These are phyloP conservation scores for Centruroides sculpturatus DNA, from an alignment of 1,140 invertebrate species.

Conservation along the genomic window DNA sequence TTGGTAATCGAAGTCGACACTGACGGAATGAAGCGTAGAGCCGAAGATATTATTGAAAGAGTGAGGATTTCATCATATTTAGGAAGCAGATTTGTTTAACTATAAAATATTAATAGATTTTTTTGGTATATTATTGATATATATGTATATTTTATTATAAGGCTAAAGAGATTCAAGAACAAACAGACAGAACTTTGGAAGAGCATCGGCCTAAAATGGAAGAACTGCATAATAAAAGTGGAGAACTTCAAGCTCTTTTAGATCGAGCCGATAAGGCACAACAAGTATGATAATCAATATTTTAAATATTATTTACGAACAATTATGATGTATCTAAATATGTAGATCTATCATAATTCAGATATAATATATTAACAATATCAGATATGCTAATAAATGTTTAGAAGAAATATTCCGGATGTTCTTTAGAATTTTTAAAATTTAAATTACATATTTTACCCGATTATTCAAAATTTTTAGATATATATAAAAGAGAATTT, in stretches of 20 bases:
- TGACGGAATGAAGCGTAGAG: slow-evolving; percentile 45
- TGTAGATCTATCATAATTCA: no score
- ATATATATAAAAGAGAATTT: no score
- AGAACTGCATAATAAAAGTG: slow-evolving; percentile 26
- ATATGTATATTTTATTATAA: slow-evolving; percentile 17
- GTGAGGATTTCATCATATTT: slow-evolving; percentile 14
- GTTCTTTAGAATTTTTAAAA: no score
- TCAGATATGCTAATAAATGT: no score
- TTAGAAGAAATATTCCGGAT: no score
- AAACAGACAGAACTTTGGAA: slow-evolving; percentile 46
- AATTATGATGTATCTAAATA: no score
- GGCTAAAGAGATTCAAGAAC: slow-evolving; percentile 45
- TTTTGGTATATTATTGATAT: no score
- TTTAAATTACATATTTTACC: no score
- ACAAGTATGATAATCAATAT: slow-evolving; percentile 15
- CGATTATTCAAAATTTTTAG: no score
- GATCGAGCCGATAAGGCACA: slow-evolving; percentile 39
- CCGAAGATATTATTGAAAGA: slow-evolving; percentile 29
- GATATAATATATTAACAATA: no score
- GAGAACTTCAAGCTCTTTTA: slow-evolving; percentile 30
- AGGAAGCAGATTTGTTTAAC: slow-evolving; percentile 4
- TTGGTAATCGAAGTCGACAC: slow-evolving; percentile 58
- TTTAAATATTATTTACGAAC: no score
- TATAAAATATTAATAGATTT: no score
- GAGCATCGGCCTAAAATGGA: slow-evolving; percentile 32